phyloP scores from a whole-genome alignment of 2,113 vertebrate genomes.

The Suricata suricatta region DNA sequence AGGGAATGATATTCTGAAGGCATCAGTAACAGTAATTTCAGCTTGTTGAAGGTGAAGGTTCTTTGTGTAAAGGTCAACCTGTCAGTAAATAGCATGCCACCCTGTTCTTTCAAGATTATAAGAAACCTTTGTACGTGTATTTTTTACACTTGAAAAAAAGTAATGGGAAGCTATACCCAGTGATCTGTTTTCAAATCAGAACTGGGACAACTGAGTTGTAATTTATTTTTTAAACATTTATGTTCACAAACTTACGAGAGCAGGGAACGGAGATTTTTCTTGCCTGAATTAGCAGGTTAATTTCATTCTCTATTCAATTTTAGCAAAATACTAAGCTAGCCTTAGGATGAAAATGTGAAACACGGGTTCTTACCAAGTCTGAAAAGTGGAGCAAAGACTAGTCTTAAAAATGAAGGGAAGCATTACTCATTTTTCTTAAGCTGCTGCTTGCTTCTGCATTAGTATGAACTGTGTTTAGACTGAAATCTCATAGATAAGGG shows the following conservation, averaged over 20 bases:
- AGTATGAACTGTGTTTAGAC: conserved; percentile 22
- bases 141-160: conserved; percentile 1
- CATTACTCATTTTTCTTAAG: conserved; percentile 48
- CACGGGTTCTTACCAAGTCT: conserved; percentile 38
- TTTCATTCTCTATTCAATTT: conserved; percentile 30
- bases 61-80: conserved; percentile 56
- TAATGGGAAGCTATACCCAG: background rate
- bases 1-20: conserved; percentile 26
- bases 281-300: conserved; percentile 35
- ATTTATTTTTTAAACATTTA: conserved; percentile 55
- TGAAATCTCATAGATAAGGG: background rate
- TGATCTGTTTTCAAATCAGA: conserved; percentile 59
- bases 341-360: conserved; percentile 38
- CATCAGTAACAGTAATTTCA: conserved; percentile 33
- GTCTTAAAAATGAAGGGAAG: conserved; percentile 46
- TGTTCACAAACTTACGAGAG: conserved; percentile 26
- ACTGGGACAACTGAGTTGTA: conserved; percentile 6
- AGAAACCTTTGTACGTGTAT: background rate
- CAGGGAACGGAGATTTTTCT: background rate
- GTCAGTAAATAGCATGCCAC: conserved; percentile 38
- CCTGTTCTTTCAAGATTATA: conserved; percentile 28
- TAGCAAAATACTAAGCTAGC: conserved; percentile 20
- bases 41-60: conserved; percentile 38
- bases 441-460: background rate
- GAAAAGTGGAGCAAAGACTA: conserved; percentile 19